Evolutionary conservation across 2,113 vertebrate species (phyloP).

Genomic region (Trichomycterus rosablanca): DNA sequence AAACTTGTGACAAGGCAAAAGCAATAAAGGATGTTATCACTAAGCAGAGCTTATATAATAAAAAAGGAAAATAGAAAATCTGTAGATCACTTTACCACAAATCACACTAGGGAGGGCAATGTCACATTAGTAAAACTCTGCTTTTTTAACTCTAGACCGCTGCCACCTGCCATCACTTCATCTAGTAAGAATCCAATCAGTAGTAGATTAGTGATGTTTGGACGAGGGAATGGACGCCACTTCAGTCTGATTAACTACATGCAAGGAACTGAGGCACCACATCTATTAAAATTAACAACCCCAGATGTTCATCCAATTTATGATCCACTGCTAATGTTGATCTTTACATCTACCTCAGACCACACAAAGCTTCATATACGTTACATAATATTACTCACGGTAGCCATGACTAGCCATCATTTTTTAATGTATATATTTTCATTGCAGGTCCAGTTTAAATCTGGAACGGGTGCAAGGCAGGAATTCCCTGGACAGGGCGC

Average conservation of each 20-base stretch:
- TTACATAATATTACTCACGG: too few relatives aligned
- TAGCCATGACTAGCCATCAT: background rate
- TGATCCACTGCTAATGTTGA: background rate
- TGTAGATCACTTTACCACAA: too few relatives aligned
- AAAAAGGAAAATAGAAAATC: too few relatives aligned
- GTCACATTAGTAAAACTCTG: too few relatives aligned
- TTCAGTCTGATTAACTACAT: constrained; percentile 16
- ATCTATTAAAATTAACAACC: constrained; percentile 15
- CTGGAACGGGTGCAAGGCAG: background rate
- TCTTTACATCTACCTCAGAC: background rate
- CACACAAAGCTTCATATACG: background rate
- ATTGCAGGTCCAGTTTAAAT: too few relatives aligned
- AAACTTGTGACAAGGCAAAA: too few relatives aligned
- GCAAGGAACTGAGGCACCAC: background rate
- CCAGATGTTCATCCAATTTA: constrained; percentile 5
- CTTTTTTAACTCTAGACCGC: background rate
- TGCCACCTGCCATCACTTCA: constrained; percentile 22
- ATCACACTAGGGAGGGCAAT: too few relatives aligned
- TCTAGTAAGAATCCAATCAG: constrained; percentile 27
- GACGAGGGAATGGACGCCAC: constrained; percentile 2
- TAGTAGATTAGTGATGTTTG: constrained; percentile 28
- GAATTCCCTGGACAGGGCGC: too few relatives aligned
- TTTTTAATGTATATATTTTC: background rate
- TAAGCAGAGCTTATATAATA: too few relatives aligned
- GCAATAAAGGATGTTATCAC: too few relatives aligned